Percentiles rank a stretch among this genome's conserved stretches.
Evolutionary conservation across 1,140 invertebrate genomes (phyloP).

Genomic region (Tetranychus cinnabarinus): DNA sequence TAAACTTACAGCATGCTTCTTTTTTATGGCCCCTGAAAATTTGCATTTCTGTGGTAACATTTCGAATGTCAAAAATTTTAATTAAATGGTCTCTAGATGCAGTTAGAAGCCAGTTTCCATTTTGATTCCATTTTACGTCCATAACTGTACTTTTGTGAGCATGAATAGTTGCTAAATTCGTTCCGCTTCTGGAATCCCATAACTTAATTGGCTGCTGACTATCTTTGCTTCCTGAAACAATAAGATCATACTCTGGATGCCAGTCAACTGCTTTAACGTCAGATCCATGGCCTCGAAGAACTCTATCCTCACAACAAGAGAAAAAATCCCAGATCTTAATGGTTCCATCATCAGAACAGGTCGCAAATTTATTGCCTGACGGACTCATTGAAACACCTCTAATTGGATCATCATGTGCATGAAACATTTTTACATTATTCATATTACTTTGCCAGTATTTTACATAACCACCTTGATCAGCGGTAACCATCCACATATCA

Average conservation of each 20-base stretch:
- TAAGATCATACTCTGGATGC: conserved; percentile 90
- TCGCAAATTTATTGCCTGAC: conserved; percentile 91
- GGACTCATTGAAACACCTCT: conserved; percentile 98
- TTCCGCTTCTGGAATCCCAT: conserved; percentile 93
- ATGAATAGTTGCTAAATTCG: conserved; percentile 43
- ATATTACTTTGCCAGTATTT: conserved; percentile 99
- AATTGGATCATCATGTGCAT: conserved; percentile 98
- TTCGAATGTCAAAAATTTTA: conserved; percentile 93
- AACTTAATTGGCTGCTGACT: conserved; percentile 98
- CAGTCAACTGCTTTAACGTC: conserved; percentile 99
- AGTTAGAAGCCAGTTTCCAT: conserved; percentile 98
- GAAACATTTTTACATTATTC: conserved; percentile 99
- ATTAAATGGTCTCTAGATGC: conserved; percentile 90
- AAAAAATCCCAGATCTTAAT: conserved; percentile 91
- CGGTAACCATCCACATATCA: conserved; percentile 98
- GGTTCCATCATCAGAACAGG: conserved; percentile 96
- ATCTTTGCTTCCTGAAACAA: conserved; percentile 96
- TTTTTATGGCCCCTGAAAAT: conserved; percentile 95
- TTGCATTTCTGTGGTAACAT: conserved; percentile 72
- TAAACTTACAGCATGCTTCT: conserved; percentile 56
- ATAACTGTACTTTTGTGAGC: conserved; percentile 98
- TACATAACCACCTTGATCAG: conserved; percentile 90
- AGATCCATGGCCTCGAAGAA: conserved; percentile 67
- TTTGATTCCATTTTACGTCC: conserved; percentile 96
- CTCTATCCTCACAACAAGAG: conserved; percentile 3